These are phyloP conservation scores for Eurytemora carolleeae DNA, from an alignment of 1,140 invertebrate species.

Conservation along the genomic window DNA sequence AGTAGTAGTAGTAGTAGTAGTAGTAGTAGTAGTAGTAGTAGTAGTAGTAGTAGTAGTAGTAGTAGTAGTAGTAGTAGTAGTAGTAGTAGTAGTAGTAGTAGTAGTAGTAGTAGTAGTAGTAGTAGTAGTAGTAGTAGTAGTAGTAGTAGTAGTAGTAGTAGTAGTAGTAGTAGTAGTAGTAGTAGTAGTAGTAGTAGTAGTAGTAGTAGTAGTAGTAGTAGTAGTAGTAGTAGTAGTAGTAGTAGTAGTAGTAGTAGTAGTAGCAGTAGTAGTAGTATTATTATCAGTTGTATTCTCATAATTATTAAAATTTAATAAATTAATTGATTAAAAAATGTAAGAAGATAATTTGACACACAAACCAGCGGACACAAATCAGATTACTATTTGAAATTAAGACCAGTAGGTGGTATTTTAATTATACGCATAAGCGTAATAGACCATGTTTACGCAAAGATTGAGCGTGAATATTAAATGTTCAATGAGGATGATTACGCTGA, in stretches of 20 bases:
- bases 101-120: slow-evolving; percentile 14
- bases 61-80: slow-evolving; percentile 16
- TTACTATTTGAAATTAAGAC: no score
- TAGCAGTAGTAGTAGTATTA: slow-evolving; percentile 9
- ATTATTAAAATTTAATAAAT: no score
- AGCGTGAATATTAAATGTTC: no score
- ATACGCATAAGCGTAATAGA: no score
- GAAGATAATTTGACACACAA: no score
- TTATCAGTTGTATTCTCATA: slow-evolving; percentile 11
- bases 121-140: slow-evolving; percentile 12
- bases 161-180: slow-evolving; percentile 17
- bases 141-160: slow-evolving; percentile 10
- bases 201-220: slow-evolving; percentile 12
- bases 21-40: slow-evolving; percentile 15
- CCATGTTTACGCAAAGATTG: no score
- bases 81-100: slow-evolving; percentile 7
- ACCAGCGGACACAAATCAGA: no score
- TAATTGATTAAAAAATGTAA: no score
- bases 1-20: slow-evolving; percentile 15
- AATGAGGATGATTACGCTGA: no score
- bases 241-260: slow-evolving; percentile 17
- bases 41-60: slow-evolving; percentile 15
- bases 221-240: slow-evolving; percentile 15
- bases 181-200: slow-evolving; percentile 16
- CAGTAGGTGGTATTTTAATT: no score